Percentiles rank a stretch among this genome's conserved stretches.
These are phyloP conservation scores for Rotaria magnacalcarata DNA, from an alignment of 2,888 invertebrate species.

Conservation along the genomic window DNA sequence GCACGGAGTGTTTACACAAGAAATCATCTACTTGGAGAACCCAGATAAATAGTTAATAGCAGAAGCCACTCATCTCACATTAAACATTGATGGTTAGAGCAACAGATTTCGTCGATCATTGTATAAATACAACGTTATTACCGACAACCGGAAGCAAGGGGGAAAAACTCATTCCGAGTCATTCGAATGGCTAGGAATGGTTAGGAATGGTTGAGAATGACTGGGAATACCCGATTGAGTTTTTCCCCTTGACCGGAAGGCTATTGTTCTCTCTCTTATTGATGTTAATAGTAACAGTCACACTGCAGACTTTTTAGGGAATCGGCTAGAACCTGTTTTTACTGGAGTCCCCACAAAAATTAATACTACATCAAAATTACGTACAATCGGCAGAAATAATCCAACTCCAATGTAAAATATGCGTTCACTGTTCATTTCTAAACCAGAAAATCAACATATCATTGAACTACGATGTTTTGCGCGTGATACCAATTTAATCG, in stretches of 20 bases:
- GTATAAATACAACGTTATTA: background rate
- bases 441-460: background rate
- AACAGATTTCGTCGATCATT: background rate
- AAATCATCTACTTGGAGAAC: background rate
- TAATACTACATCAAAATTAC: background rate
- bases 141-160: background rate
- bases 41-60: background rate
- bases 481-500: background rate
- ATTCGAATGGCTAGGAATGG: no score
- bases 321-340: background rate
- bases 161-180: no score
- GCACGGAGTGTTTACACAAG: background rate
- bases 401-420: background rate
- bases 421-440: background rate
- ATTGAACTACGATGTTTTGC: background rate
- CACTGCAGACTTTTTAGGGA: background rate
- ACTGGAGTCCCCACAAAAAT: background rate
- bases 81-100: background rate
- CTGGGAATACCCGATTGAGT: no score
- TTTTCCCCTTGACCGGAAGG: background rate
- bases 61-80: background rate
- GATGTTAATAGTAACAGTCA: background rate
- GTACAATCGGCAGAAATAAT: background rate
- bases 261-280: background rate
- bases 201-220: no score